Percentiles rank a stretch among this genome's conserved stretches.
phyloP scores from a whole-genome alignment of 2,113 vertebrate species.

The Rattus rattus region DNA sequence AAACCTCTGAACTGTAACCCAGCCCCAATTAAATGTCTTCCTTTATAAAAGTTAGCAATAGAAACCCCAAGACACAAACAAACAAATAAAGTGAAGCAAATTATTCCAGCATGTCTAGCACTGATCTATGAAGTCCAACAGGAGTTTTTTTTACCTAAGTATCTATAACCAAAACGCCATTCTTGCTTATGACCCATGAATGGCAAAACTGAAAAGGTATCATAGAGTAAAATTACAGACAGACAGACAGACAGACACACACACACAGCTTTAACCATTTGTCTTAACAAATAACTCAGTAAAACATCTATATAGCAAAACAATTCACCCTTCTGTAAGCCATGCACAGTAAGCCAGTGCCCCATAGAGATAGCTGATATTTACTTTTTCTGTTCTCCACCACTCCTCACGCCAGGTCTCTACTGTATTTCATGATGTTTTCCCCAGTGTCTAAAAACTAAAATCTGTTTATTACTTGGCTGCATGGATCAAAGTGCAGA shows the following conservation, averaged over 20 bases:
- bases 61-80: neutral
- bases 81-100: neutral
- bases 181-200: neutral
- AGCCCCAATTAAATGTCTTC: neutral
- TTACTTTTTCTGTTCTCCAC: neutral
- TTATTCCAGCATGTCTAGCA: neutral
- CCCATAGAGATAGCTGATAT: neutral
- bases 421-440: conserved; percentile 11
- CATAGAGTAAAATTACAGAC: neutral
- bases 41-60: neutral
- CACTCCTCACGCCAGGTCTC: conserved; percentile 11
- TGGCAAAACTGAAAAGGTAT: neutral
- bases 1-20: neutral
- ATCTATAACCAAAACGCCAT: neutral
- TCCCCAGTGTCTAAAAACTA: conserved; percentile 25
- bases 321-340: conserved; percentile 1
- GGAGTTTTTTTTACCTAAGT: neutral
- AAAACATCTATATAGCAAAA: conserved; percentile 29
- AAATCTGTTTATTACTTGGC: conserved; percentile 43
- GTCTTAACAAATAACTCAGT: conserved; percentile 29
- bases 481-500: conserved; percentile 5
- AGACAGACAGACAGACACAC: neutral
- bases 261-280: neutral
- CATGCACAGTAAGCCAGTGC: neutral
- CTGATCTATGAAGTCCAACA: neutral